phyloP scores from a whole-genome alignment of 2,797 vertebrate species.

The Muraenolepis orangiensis region DNA sequence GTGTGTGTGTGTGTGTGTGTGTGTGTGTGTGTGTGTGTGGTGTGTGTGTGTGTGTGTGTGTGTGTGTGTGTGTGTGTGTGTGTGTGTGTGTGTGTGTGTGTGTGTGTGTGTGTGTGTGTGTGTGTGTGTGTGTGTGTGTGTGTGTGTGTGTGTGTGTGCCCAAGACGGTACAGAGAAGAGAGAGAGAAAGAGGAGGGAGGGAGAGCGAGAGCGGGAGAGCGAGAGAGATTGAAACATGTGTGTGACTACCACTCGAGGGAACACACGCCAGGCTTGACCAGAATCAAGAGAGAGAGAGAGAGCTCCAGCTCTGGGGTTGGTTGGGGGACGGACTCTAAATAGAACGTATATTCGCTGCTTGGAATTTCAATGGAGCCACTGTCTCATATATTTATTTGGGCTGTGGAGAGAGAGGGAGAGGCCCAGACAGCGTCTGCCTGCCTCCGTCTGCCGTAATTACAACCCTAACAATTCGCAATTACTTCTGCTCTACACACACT shows the following conservation, averaged over 20 bases:
- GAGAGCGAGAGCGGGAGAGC: constrained; percentile 13
- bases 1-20: constrained; percentile 33
- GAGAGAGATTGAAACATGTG: constrained; percentile 15
- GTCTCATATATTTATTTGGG: no score
- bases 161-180: no score
- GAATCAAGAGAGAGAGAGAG: constrained; percentile 18
- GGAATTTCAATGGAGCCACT: no score
- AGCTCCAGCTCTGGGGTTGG: no score
- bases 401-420: no score
- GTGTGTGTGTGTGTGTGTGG: no score
- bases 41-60: constrained; percentile 29
- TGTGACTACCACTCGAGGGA: neutral
- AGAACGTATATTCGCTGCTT: no score
- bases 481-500: neutral
- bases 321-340: no score
- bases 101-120: neutral
- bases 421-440: constrained; percentile 15
- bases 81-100: constrained; percentile 6
- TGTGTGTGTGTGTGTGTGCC: no score
- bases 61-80: constrained; percentile 33
- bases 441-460: neutral
- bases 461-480: neutral
- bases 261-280: constrained; percentile 19
- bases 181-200: constrained; percentile 6
- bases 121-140: no score